Base-by-base conservation (phyloP, 1,140 invertebrate genomes). In the Cydia amplana region DNA sequence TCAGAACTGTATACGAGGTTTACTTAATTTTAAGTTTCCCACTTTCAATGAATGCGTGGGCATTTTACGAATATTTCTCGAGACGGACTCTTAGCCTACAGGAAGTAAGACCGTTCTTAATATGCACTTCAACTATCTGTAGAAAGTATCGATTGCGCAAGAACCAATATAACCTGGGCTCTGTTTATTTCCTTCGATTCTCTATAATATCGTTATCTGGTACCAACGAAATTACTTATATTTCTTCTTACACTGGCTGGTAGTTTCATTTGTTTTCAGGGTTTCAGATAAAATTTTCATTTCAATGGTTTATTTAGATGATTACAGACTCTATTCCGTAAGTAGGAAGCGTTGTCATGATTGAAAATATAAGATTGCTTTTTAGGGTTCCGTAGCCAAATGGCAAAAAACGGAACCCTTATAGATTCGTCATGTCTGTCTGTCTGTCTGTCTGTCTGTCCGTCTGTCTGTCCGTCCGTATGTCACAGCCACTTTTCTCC, bases 121-220 rank as follows among this genome's bases (percentile, higher is more conserved):
- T 43, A 70, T 36, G 65, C 36, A 70, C 65, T 70, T 36, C 32
- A 43, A 43, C 40, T 36, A 70, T 36, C 65, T 70, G 28, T 70
- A 70, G 65, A 70, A 70, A 43, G 65, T 70, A 23, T 43, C n/a
- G n/a, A 43, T 70, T 70, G 65, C 65, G 36, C 32, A 70, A 70
- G 14, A 18, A 70, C 65, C 65, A 70, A 36, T 10, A 70, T n/a
- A 40, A 20, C 28, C 14, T 70, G 65, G 23, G n/a, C 65, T 36
- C 28, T 36, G 65, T 6, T 43, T 70, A 32, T 5, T 70, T 70
- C 5, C 28, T 18, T 70, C 28, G 12, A 36, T 70, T 40, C n/a
- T 36, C 12, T 36, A 18, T 70, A 5, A 2, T 18, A 1, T 36
- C 16, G 10, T 43, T 70, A 18, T 70, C n/a, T 70, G 6, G 28